A percentile compares a stretch with the other conserved stretches of the same genome.
phyloP scores from a whole-genome alignment of 2,797 vertebrate species.

The Silurus lanzhouensis region DNA sequence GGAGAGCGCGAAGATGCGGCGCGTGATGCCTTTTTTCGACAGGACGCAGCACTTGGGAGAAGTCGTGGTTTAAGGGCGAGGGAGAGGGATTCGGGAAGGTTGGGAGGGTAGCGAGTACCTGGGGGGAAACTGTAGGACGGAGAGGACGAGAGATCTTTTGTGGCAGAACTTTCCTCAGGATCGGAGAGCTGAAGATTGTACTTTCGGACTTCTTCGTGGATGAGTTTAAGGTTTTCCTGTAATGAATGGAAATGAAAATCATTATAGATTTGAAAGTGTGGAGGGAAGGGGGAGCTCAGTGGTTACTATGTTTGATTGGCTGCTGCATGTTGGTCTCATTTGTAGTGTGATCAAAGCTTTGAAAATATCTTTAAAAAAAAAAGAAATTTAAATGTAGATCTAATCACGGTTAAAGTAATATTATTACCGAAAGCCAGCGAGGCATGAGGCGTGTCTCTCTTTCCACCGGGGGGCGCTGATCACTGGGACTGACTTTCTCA shows the following conservation, averaged over 20 bases:
- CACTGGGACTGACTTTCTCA: conserved; percentile 67
- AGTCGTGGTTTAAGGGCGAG: conserved; percentile 31
- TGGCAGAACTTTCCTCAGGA: background rate
- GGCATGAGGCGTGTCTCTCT: conserved; percentile 82
- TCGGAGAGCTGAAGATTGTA: conserved; percentile 45
- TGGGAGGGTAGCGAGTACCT: conserved; percentile 65
- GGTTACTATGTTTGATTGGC: too few species aligned
- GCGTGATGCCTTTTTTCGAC: conserved; percentile 1
- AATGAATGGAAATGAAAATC: background rate
- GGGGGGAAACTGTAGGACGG: conserved; percentile 59
- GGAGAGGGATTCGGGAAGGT: conserved; percentile 63
- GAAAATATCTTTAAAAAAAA: background rate
- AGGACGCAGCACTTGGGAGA: background rate
- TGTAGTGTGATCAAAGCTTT: background rate
- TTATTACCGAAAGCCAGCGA: conserved; percentile 83
- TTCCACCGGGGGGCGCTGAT: conserved; percentile 80
- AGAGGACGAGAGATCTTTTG: conserved; percentile 19
- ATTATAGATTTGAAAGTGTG: too few species aligned
- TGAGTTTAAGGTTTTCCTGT: conserved; percentile 73
- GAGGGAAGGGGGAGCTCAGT: too few species aligned
- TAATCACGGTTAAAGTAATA: background rate
- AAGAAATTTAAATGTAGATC: background rate
- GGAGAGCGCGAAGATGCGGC: background rate
- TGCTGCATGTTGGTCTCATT: too few species aligned
- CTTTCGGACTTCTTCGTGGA: conserved; percentile 56